Conservation (phyloP, 2,113 vertebrate genomes). For the Pseudorasbora parva region DNA sequence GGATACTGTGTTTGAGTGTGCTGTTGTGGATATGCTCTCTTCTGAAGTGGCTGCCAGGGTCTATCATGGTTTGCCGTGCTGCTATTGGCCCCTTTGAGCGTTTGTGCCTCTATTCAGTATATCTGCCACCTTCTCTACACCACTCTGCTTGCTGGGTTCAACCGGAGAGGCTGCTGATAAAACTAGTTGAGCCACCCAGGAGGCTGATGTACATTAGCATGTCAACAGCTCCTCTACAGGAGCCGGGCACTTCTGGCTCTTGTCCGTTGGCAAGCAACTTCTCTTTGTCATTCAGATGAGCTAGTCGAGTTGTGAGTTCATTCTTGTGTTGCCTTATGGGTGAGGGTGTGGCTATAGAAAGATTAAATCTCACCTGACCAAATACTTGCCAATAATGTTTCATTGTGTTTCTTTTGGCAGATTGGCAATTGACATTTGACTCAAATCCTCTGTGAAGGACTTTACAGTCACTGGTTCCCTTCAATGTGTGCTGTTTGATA, state of each 20-base stretch:
- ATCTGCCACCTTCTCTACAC: slow-evolving; percentile 16
- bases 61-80: slow-evolving; percentile 23
- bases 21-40: slow-evolving; percentile 25
- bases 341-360: background rate
- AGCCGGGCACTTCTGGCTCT: slow-evolving; percentile 49
- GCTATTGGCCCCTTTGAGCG: slow-evolving; percentile 8
- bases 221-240: slow-evolving; percentile 66
- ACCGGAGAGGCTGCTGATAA: slow-evolving; percentile 56
- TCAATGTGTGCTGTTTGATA: slow-evolving; percentile 24
- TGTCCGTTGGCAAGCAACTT: background rate
- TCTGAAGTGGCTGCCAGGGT: slow-evolving; percentile 44
- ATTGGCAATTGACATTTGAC: background rate
- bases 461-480: slow-evolving; percentile 23
- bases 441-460: background rate
- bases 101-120: slow-evolving; percentile 41
- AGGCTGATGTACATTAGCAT: slow-evolving; percentile 68
- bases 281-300: slow-evolving; percentile 24
- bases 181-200: slow-evolving; percentile 35
- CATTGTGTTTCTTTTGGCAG: background rate
- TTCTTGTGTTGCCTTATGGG: slow-evolving; percentile 9
- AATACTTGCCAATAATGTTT: background rate
- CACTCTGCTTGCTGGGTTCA: slow-evolving; percentile 51
- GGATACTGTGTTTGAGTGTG: background rate
- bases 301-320: slow-evolving; percentile 15
- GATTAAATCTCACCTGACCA: slow-evolving; percentile 16